phyloP scores from a whole-genome alignment of 2,888 invertebrate species.

The Lamproptera curius region DNA sequence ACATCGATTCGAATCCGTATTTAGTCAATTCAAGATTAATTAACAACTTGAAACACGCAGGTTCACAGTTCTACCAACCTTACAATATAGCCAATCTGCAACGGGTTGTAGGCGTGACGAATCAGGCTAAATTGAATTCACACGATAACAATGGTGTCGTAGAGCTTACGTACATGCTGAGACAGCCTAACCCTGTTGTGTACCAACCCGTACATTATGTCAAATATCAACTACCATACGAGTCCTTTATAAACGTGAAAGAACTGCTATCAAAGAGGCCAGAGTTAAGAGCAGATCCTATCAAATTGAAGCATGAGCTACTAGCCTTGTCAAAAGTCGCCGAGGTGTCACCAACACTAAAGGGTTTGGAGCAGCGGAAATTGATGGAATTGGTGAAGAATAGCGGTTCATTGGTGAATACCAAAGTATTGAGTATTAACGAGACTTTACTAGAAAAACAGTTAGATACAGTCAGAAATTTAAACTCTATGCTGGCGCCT shows the following conservation, averaged over 20 bases:
- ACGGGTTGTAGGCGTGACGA: constrained; percentile 33
- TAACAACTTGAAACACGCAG: constrained; percentile 17
- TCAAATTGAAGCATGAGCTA: constrained; percentile 40
- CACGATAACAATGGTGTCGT: constrained; percentile 36
- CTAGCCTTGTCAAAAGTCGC: constrained; percentile 38
- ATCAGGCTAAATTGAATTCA: constrained; percentile 39
- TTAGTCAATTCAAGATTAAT: constrained; percentile 13
- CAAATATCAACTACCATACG: constrained; percentile 52
- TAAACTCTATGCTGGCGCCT: constrained; percentile 36
- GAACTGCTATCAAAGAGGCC: constrained; percentile 36
- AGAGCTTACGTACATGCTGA: constrained; percentile 53
- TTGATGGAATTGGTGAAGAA: constrained; percentile 38
- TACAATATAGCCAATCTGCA: constrained; percentile 30
- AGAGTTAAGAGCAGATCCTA: constrained; percentile 34
- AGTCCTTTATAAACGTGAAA: constrained; percentile 38
- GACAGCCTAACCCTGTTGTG: constrained; percentile 38
- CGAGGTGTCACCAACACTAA: constrained; percentile 42
- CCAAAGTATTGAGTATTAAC: constrained; percentile 35
- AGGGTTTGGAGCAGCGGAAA: constrained; percentile 38
- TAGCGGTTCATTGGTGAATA: constrained; percentile 45
- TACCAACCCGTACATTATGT: constrained; percentile 51
- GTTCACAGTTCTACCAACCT: constrained; percentile 12
- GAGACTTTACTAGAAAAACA: constrained; percentile 30
- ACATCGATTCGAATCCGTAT: constrained; percentile 5
- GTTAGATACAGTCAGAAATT: constrained; percentile 30